Conservation (phyloP, 2,797 vertebrate species). For the Xiphorhynchus erythropygius region DNA sequence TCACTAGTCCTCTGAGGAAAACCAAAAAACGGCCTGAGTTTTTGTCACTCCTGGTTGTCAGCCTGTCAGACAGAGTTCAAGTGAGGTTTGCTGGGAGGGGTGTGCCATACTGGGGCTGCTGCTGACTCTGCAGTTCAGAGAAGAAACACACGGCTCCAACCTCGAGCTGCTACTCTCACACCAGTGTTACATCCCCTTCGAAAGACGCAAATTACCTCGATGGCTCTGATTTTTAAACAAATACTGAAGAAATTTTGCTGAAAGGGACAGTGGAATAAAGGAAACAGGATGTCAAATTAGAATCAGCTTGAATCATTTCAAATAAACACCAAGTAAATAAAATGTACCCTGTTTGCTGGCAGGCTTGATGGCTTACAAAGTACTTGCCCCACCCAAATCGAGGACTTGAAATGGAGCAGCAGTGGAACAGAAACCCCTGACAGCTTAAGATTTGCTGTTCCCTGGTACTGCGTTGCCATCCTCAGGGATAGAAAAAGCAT, state of each 20-base stretch:
- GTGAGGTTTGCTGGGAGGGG: not conserved
- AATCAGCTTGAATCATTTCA: conserved; percentile 43
- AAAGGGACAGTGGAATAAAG: conserved; percentile 32
- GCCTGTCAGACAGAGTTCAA: not conserved
- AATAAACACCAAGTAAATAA: conserved; percentile 8
- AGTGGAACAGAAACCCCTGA: not conserved
- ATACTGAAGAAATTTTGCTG: conserved; percentile 2
- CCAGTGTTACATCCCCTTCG: accelerated
- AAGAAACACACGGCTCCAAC: not conserved
- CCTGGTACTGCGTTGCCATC: not conserved
- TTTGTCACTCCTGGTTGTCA: not conserved
- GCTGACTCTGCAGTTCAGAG: not conserved
- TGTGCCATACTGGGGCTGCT: accelerated
- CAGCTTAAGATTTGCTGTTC: conserved; percentile 9
- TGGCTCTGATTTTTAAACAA: not conserved
- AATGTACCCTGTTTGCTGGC: conserved; percentile 30
- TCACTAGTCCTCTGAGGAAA: not conserved
- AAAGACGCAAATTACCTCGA: not conserved
- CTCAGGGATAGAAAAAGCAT: conserved; percentile 28
- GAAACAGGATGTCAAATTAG: conserved; percentile 35
- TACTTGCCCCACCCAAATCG: not conserved
- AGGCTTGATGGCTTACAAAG: conserved; percentile 25
- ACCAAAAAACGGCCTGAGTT: not conserved
- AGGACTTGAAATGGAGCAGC: conserved; percentile 20
- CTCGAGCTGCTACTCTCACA: not conserved